Conservation (phyloP, 2,113 vertebrate species). For the Dipodomys merriami region DNA sequence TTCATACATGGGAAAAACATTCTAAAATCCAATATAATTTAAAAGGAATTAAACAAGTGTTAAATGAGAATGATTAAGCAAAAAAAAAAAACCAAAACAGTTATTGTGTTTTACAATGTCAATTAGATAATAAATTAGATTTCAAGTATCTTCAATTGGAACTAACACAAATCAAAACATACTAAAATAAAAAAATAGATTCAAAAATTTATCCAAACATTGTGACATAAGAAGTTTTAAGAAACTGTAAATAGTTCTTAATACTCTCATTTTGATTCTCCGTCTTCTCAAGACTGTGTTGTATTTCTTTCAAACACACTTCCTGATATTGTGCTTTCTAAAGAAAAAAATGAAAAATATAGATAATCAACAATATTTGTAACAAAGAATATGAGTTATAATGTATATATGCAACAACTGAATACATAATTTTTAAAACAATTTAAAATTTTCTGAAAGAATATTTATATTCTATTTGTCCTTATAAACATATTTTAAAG, state of each 20-base stretch:
- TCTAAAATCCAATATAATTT: conserved; percentile 56
- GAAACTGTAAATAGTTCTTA: conserved; percentile 92
- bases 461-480: background rate
- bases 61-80: conserved; percentile 47
- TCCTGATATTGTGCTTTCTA: conserved; percentile 89
- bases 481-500: conserved; percentile 7
- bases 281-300: conserved; percentile 91
- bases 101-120: conserved; percentile 45
- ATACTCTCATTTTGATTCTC: conserved; percentile 92
- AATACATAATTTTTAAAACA: background rate
- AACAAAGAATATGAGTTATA: conserved; percentile 33
- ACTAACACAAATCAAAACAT: conserved; percentile 45
- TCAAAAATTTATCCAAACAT: conserved; percentile 88
- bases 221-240: conserved; percentile 90
- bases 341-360: conserved; percentile 60
- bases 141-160: conserved; percentile 55
- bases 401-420: background rate
- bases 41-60: conserved; percentile 49
- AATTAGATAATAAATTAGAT: conserved; percentile 48
- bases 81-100: conserved; percentile 59
- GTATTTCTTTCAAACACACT: conserved; percentile 90
- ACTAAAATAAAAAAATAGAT: conserved; percentile 31
- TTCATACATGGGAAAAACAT: background rate
- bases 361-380: conserved; percentile 57
- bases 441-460: conserved; percentile 26